These are phyloP conservation scores for Oreochromis spilurus DNA, from an alignment of 2,113 vertebrate species.

Conservation along the genomic window DNA sequence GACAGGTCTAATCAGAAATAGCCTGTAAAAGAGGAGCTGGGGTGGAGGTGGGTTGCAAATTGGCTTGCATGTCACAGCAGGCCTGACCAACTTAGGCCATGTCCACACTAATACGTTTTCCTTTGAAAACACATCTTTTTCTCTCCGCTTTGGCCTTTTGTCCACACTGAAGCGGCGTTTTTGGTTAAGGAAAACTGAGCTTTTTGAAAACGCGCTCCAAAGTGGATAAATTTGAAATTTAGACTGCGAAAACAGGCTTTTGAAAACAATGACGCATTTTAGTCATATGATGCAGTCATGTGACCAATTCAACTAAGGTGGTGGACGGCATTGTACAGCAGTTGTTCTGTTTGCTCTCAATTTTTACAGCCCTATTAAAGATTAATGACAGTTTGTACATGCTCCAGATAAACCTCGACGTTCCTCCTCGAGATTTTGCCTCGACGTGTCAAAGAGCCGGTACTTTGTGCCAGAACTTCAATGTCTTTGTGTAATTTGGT, in stretches of 20 bases:
- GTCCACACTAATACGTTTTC: accelerated
- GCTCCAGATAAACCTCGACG: neutral
- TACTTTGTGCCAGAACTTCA: neutral
- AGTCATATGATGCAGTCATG: neutral
- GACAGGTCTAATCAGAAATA: neutral
- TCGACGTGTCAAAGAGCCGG: neutral
- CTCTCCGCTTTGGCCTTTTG: neutral
- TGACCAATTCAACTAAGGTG: neutral
- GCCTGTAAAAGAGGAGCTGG: neutral
- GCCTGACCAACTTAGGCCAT: neutral
- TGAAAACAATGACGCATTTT: accelerated
- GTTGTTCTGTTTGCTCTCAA: neutral
- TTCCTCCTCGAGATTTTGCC: neutral
- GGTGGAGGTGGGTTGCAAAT: neutral
- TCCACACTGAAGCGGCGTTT: neutral
- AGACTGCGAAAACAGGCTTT: neutral
- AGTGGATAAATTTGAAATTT: neutral
- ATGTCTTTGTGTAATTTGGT: neutral
- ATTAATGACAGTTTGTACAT: neutral
- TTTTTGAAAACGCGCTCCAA: neutral
- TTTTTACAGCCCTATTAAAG: neutral
- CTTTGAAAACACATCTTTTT: neutral
- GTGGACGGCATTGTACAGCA: neutral
- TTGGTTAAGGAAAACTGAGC: neutral
- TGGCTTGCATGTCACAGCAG: neutral